These are phyloP conservation scores for Acanthosepion pharaonis DNA, from an alignment of 2,888 invertebrate genomes.

Conservation along the genomic window DNA sequence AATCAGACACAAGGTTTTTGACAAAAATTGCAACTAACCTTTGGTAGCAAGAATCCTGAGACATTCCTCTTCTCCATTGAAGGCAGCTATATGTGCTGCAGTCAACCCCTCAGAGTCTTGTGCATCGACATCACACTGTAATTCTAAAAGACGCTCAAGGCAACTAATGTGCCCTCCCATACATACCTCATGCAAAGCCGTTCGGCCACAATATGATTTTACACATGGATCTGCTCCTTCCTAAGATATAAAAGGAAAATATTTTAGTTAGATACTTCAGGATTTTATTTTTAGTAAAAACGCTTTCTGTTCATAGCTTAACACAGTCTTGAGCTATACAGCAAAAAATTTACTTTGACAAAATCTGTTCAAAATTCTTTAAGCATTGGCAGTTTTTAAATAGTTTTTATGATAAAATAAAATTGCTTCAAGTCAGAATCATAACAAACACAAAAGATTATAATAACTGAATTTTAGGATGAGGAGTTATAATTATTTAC, in stretches of 20 bases:
- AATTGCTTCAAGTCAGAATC: too few relatives aligned
- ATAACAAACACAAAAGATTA: too few relatives aligned
- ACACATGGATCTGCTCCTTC: conserved; percentile 67
- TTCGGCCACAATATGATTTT: conserved; percentile 65
- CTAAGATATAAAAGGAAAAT: conserved; percentile 53
- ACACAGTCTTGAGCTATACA: too few relatives aligned
- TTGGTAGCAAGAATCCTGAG: conserved; percentile 66
- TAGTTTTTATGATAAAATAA: too few relatives aligned
- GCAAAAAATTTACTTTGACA: too few relatives aligned
- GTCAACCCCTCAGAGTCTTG: conserved; percentile 70
- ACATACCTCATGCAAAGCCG: conserved; percentile 72
- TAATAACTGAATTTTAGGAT: too few relatives aligned
- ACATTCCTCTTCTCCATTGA: conserved; percentile 71
- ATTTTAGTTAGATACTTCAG: too few relatives aligned
- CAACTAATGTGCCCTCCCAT: conserved; percentile 69
- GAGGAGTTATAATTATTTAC: too few relatives aligned
- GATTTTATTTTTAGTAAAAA: too few relatives aligned
- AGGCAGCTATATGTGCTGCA: conserved; percentile 71
- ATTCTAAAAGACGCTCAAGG: conserved; percentile 63
- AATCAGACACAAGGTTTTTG: neutral
- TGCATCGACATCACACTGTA: conserved; percentile 65
- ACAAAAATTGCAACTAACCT: conserved; percentile 56
- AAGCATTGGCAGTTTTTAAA: too few relatives aligned
- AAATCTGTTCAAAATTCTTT: too few relatives aligned
- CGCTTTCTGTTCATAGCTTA: too few relatives aligned